A percentile compares a stretch with the other conserved stretches of the same genome.
phyloP scores from a whole-genome alignment of 2,888 invertebrate species.

The Bellardia pandia region DNA sequence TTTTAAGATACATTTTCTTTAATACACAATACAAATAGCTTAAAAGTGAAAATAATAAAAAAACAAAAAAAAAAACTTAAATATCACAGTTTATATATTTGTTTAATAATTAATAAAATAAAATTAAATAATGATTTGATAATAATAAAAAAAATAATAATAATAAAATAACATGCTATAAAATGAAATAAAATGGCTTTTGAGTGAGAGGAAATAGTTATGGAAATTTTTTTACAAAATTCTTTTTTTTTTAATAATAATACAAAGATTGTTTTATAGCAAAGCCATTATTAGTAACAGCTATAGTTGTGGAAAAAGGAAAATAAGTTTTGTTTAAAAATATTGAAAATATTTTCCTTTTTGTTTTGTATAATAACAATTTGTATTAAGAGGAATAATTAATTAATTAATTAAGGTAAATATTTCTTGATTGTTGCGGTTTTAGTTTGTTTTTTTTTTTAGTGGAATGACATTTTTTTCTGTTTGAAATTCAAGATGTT shows the following conservation, averaged over 20 bases:
- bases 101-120: slow-evolving; percentile 61
- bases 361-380: background rate
- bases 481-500: background rate
- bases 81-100: slow-evolving; percentile 81
- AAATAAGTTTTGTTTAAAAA: slow-evolving; percentile 2
- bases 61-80: slow-evolving; percentile 79
- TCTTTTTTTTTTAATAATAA: background rate
- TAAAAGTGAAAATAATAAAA: slow-evolving; percentile 44
- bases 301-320: background rate
- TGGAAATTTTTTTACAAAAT: background rate
- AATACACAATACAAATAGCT: slow-evolving; percentile 29
- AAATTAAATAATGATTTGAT: slow-evolving; percentile 52
- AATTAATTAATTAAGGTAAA: background rate
- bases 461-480: slow-evolving; percentile 61
- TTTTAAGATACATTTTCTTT: slow-evolving; percentile 25
- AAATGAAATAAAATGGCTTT: slow-evolving; percentile 40
- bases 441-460: slow-evolving; percentile 1
- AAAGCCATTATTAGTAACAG: slow-evolving; percentile 4
- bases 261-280: slow-evolving; percentile 14
- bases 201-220: slow-evolving; percentile 35
- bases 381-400: background rate
- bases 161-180: slow-evolving; percentile 23
- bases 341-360: slow-evolving; percentile 21
- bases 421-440: background rate
- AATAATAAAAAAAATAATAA: slow-evolving; percentile 24